These are phyloP conservation scores for Atrina japonica DNA, from an alignment of 2,888 invertebrate species.

Conservation along the genomic window DNA sequence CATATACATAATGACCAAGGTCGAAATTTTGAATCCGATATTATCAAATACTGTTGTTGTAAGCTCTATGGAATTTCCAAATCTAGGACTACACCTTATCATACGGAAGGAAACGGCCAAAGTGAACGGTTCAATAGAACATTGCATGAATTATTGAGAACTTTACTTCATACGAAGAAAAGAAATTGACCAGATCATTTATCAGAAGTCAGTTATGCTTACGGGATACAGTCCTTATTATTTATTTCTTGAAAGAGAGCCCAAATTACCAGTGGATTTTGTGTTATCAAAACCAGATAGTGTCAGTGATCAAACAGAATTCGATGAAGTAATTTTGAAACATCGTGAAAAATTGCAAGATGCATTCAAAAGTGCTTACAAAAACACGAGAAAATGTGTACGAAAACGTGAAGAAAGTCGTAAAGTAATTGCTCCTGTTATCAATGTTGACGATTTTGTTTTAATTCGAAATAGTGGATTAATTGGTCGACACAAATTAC, in stretches of 20 bases:
- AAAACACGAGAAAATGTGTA: neutral
- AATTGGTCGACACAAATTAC: neutral
- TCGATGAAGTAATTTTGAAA: neutral
- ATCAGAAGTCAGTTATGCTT: constrained; percentile 8
- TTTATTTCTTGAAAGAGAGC: constrained; percentile 11
- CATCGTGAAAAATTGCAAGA: constrained; percentile 1
- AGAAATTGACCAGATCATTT: constrained; percentile 1
- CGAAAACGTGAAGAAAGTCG: neutral
- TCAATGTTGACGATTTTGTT: neutral
- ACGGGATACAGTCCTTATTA: constrained; percentile 21
- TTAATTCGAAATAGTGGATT: constrained; percentile 6
- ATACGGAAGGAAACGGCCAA: neutral
- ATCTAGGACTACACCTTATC: constrained; percentile 8
- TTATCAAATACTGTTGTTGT: constrained; percentile 9
- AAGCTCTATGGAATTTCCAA: neutral
- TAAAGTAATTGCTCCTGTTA: neutral
- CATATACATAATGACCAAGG: neutral
- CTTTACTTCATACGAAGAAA: neutral
- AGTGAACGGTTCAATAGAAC: constrained; percentile 30
- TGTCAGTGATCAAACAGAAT: neutral
- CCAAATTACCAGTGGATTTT: constrained; percentile 16
- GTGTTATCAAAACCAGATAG: neutral
- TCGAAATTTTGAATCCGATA: constrained; percentile 12
- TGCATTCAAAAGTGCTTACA: neutral
- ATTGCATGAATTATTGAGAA: constrained; percentile 9